These are phyloP conservation scores for Atherinomorus stipes DNA, from an alignment of 2,113 vertebrate genomes.

Conservation along the genomic window DNA sequence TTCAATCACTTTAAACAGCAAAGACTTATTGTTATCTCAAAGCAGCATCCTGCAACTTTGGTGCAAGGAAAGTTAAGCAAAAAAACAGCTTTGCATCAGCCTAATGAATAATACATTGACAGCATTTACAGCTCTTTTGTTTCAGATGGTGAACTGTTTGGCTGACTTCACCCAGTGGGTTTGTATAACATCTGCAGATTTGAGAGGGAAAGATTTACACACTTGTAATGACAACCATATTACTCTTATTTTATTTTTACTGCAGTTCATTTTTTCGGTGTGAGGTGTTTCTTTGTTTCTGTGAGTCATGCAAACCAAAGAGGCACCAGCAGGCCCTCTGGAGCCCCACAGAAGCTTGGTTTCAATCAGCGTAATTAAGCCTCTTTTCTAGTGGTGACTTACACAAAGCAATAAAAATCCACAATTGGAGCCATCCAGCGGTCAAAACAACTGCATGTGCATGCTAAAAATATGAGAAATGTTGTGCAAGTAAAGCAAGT, in stretches of 20 bases:
- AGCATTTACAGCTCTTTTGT: background rate
- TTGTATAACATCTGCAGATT: slow-evolving; percentile 28
- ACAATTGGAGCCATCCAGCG: slow-evolving; percentile 1
- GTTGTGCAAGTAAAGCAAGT: slow-evolving; percentile 1
- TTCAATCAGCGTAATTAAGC: slow-evolving; percentile 31
- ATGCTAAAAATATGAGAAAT: background rate
- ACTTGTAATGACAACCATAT: background rate
- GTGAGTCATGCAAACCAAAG: slow-evolving; percentile 12
- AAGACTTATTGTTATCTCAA: background rate
- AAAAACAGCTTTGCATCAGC: background rate
- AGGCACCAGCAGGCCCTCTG: background rate
- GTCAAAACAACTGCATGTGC: slow-evolving; percentile 5
- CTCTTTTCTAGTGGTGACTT: slow-evolving; percentile 3
- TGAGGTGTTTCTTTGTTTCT: slow-evolving; percentile 28
- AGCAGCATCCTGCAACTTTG: background rate
- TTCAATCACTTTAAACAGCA: background rate
- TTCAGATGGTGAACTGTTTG: slow-evolving; percentile 5
- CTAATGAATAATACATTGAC: background rate
- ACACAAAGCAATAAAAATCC: background rate
- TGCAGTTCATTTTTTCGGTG: slow-evolving; percentile 9
- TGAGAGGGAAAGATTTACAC: slow-evolving; percentile 20
- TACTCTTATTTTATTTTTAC: background rate
- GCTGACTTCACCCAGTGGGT: background rate
- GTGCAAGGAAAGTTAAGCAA: background rate
- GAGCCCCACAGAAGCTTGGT: slow-evolving; percentile 29